Base-by-base conservation (phyloP, 2,113 vertebrate genomes). In the Perognathus longimembris region DNA sequence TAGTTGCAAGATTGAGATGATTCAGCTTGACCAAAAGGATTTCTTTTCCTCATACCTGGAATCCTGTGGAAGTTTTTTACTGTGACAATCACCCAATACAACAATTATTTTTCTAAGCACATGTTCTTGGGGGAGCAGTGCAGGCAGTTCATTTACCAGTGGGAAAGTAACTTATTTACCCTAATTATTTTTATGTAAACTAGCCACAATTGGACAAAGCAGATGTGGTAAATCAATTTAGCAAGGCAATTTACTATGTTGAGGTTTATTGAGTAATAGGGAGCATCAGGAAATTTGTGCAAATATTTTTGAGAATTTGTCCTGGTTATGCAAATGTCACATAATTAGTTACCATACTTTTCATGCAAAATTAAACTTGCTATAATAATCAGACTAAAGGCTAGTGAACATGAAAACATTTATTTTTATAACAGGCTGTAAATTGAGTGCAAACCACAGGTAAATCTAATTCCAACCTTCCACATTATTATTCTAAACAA, bases 321-420 rank as follows among this genome's bases (percentile, higher is more conserved):
- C 97, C 86, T 70, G 75, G 92, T 63, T 95, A 94, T 97, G 96
- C 89, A 97, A 95, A 97, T 98, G 96, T 57, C 93, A 97, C 83
- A 90, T 97, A 97, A 98, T 98, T 97, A 97, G 93, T 96, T 95
- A 91, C 89, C 93, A 40, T 84, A 93, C 92, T 97, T 97, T 97
- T 95, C 97, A 97, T 97, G 95, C 96, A 97, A 97, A 97, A 97
- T 97, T 97, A 94, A 97, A 97, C 97, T 54, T 54, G 50, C 50
- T 54, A 54, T 54, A 54, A 18, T 54, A 18, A 54, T 54, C 50
- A 54, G 12, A 54, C 15, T 54, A 12, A 54, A 54, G 11, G 4
- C 50, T 17, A 54, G 50, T 18, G 50, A 54, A 79, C 86, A 81
- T 34, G 69, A 94, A 93, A 54, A 54, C 50, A 32, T 50, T 94